Evolutionary conservation across 2,888 invertebrate genomes (phyloP), one percentile per base, ranked within the genome.

Genomic region (Eilema depressum): DNA sequence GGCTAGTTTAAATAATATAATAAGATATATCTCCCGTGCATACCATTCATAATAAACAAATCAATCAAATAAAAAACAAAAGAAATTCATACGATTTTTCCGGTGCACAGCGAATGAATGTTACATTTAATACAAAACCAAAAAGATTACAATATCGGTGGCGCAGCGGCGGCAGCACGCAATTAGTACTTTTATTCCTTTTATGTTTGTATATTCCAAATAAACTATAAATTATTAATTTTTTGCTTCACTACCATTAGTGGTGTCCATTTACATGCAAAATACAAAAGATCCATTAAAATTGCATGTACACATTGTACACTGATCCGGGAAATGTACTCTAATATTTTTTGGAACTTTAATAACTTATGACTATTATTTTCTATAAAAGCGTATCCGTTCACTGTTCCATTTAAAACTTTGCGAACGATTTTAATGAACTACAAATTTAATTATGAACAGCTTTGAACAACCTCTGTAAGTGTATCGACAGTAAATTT

Each of bases 361-460:
- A 63, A 63, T 59, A 53, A 53, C n/a, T 66, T 63, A 33, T 57
- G n/a, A 47, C 59, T 64, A 41, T 59, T 59, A 67, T 63, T 62
- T 56, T 62, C 26, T n/a, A 11, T 61, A 47, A 61, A 41, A 17
- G 11, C 26, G 56, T 66, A 68, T 56, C 47, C 20, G 53, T 33
- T 23, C 1, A 57, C 56, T 59, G 70, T 74, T 82, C 79, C 79
- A 83, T 80, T 86, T 81, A 82, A 85, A 82, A 79, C 74, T 41
- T 78, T 81, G 69, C 63, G 53, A 79, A 77, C 79, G 66, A 74
- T 78, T 85, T 83, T 81, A 79, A n/a, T 80, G 74, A 82, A 86
- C 77, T 79, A 79, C 70, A 79, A 82, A 85, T 83, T 78, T 76
- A 81, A 83, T 85, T 80, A 83, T 68, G 62, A 62, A 67, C n/a